Evolutionary conservation across 2,113 vertebrate genomes (phyloP).

Genomic region (Callorhinus ursinus): DNA sequence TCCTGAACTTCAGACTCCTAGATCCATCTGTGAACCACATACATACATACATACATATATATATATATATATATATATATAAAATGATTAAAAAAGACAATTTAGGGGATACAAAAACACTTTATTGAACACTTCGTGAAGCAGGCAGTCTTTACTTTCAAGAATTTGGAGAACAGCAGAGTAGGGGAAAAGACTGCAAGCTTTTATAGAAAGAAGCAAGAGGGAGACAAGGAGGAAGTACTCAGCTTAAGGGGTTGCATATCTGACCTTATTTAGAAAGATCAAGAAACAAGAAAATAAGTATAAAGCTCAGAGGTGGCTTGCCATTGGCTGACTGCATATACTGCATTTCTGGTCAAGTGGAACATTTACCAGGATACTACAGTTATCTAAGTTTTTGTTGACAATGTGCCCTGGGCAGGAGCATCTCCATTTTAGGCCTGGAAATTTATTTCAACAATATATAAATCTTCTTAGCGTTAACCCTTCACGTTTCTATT

Average conservation of each 20-base stretch:
- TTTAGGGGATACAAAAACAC: background rate
- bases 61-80: rapidly evolving
- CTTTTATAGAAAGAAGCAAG: background rate
- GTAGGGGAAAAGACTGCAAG: background rate
- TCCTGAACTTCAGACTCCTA: background rate
- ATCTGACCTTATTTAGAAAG: background rate
- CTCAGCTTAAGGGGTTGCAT: background rate
- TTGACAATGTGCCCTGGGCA: background rate
- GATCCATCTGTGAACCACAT: background rate
- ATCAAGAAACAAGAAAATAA: background rate
- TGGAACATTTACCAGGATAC: background rate
- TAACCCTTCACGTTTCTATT: background rate
- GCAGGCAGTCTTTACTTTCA: background rate
- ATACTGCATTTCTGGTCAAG: background rate
- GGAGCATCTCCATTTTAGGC: background rate
- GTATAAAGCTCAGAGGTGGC: background rate
- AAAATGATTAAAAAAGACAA: background rate
- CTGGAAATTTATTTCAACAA: background rate
- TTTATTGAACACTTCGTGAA: background rate
- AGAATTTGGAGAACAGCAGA: background rate
- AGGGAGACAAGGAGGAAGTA: background rate
- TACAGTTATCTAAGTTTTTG: background rate
- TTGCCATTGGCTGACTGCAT: background rate
- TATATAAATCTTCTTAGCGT: background rate
- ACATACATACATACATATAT: background rate